Evolutionary conservation across 2,113 vertebrate species (phyloP).

Genomic region (Urocynchramus pylzowi): DNA sequence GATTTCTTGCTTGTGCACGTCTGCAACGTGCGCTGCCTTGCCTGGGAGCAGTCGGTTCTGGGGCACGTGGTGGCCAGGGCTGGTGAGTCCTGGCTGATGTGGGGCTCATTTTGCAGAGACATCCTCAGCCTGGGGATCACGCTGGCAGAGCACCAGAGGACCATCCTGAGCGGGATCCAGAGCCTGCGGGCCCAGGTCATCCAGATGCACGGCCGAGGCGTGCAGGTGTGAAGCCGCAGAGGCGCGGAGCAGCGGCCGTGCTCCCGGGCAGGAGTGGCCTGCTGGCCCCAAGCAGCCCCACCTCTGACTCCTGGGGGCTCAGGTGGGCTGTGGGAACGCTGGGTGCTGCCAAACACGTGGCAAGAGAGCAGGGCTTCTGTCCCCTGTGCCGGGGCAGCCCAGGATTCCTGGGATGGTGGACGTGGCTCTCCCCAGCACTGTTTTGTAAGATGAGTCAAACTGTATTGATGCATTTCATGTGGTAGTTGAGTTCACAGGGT

Average conservation of each 20-base stretch:
- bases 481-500: conserved; percentile 48
- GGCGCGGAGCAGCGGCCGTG: neutral
- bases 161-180: conserved; percentile 86
- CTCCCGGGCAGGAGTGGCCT: neutral
- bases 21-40: accelerated
- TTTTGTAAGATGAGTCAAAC: neutral
- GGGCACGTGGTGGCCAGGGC: neutral
- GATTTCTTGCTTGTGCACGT: neutral
- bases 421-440: neutral
- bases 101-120: conserved; percentile 73
- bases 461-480: neutral
- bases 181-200: conserved; percentile 88
- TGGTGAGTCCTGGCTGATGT: accelerated
- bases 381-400: neutral
- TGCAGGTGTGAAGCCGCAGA: conserved; percentile 81
- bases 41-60: accelerated
- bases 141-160: conserved; percentile 84
- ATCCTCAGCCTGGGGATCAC: conserved; percentile 88
- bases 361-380: neutral
- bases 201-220: conserved; percentile 88
- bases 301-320: neutral
- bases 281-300: neutral
- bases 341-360: neutral
- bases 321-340: neutral
- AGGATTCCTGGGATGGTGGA: neutral